Evolutionary conservation across 1,140 invertebrate species (phyloP).

Genomic region (Aphis craccivora): DNA sequence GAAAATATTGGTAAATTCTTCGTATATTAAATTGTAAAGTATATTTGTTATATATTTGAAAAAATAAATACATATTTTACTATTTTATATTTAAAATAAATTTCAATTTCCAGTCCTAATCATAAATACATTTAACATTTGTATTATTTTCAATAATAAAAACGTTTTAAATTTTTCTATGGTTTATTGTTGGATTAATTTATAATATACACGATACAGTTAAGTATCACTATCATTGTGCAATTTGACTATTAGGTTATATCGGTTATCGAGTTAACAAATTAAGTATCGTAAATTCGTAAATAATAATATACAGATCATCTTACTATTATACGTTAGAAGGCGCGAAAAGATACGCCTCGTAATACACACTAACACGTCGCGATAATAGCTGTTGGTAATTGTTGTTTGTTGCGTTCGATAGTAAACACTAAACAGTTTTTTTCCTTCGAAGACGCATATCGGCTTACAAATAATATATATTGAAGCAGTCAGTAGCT

Average conservation of each 20-base stretch:
- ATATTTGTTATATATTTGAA: no score
- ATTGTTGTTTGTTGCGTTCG: no score
- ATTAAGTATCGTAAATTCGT: not conserved
- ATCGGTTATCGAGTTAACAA: not conserved
- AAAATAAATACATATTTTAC: no score
- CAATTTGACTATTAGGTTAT: no score
- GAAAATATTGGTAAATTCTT: not conserved
- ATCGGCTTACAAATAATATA: not conserved
- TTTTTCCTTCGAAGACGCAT: not conserved
- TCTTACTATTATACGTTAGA: not conserved
- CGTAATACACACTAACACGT: not conserved
- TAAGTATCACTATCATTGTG: not conserved
- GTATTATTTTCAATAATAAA: no score
- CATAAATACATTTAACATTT: no score
- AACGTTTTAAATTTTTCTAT: no score
- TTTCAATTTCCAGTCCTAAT: no score
- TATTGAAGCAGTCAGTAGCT: not conserved
- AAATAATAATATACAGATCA: not conserved
- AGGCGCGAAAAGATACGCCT: not conserved
- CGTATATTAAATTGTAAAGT: no score
- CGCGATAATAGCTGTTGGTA: not conserved
- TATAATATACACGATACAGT: no score
- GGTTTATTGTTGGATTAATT: no score
- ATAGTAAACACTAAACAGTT: not conserved
- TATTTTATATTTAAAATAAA: no score